Evolutionary conservation across 2,113 vertebrate species (phyloP), one percentile per base, ranked within the genome.

Genomic region (Hylia prasina): DNA sequence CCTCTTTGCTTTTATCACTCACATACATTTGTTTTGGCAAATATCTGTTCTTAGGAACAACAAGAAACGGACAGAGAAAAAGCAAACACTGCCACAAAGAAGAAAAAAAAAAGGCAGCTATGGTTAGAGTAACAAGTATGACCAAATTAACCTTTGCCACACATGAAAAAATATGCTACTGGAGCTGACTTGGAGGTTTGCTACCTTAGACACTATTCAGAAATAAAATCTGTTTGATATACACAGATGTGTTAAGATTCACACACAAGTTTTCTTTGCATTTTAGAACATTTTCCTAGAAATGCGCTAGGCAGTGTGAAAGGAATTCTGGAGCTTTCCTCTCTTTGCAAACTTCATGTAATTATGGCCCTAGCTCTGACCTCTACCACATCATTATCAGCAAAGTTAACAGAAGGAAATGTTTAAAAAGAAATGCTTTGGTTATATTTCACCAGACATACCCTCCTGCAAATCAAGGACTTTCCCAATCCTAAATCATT

Each of bases 1-100:
- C 95, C 97, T 97, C 92, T 93, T 86, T 57, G 96, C 96, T 94
- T 98, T 98, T 98, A 98, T 98, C 98, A 98, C 96, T 97, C 80
- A 50, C 90, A 90, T 96, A 95, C 98, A 98, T 98, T 98, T 98
- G 98, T 97, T 98, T 97, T 97, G 97, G 98, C 97, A 98, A 97
- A 97, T 96, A 97, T 82, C 77, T 92, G 86, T 89, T 98, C 95
- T 98, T 96, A 97, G 96, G 97, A 98, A 96, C 97, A 97, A 97
- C 88, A 96, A 97, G 95, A 96, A 97, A 97, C 39, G 28, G 97
- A 97, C 96, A 89, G 87, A 96, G 94, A 70, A 94, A 96, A 97
- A 96, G 95, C 92, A 96, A 97, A 97, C 61, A 71, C 19, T 78
- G 94, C 77, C 47, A 48, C 56, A 17, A 44, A 72, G 24, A 24